These are phyloP conservation scores for Dallia pectoralis DNA, from an alignment of 2,797 vertebrate genomes.

Conservation along the genomic window DNA sequence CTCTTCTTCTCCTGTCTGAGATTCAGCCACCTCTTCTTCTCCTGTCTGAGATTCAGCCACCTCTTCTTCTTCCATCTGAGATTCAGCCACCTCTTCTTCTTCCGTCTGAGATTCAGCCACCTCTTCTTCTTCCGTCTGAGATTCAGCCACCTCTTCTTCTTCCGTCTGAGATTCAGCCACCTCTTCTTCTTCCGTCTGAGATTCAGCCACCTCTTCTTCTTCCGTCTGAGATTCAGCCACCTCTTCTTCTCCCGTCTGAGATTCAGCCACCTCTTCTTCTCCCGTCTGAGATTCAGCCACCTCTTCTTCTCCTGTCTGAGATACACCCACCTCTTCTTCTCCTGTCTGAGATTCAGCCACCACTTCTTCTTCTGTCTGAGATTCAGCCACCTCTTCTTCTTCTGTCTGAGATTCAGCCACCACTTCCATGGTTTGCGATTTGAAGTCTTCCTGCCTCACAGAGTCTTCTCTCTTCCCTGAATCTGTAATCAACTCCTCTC, in stretches of 20 bases:
- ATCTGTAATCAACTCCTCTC: background rate
- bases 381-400: slow-evolving; percentile 10
- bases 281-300: background rate
- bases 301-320: slow-evolving; percentile 26
- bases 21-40: slow-evolving; percentile 14
- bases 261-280: background rate
- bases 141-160: background rate
- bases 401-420: slow-evolving; percentile 14
- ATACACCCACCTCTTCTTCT: background rate
- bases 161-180: background rate
- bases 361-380: background rate
- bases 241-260: slow-evolving; percentile 25
- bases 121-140: background rate
- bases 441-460: background rate
- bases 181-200: slow-evolving; percentile 21
- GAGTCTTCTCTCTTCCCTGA: slow-evolving; percentile 3
- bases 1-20: slow-evolving; percentile 15
- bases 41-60: slow-evolving; percentile 12
- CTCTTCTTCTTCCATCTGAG: slow-evolving; percentile 14
- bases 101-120: slow-evolving; percentile 7
- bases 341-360: background rate
- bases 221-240: slow-evolving; percentile 34
- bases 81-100: slow-evolving; percentile 7
- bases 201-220: slow-evolving; percentile 30
- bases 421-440: background rate